These are phyloP conservation scores for Liopterus haemorrhoidalis DNA, from an alignment of 2,888 invertebrate genomes.

Conservation along the genomic window DNA sequence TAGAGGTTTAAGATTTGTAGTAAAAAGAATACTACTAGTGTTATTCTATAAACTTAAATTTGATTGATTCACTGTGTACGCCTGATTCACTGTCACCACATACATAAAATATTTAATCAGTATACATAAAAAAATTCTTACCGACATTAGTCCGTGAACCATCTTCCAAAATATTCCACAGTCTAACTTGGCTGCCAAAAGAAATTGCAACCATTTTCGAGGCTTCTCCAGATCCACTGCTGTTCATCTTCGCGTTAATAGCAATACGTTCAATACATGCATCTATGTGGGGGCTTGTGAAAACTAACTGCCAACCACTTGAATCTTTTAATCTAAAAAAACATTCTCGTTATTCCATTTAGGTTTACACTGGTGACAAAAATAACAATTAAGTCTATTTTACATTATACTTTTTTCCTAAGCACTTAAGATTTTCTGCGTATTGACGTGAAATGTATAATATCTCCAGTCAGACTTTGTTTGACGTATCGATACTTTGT, in stretches of 20 bases:
- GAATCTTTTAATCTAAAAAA: slow-evolving; percentile 78
- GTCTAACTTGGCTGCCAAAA: slow-evolving; percentile 65
- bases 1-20: too few species aligned
- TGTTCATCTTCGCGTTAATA: slow-evolving; percentile 66
- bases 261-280: slow-evolving; percentile 86
- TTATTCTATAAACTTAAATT: too few species aligned
- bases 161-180: slow-evolving; percentile 76
- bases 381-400: slow-evolving; percentile 4
- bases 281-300: slow-evolving; percentile 89
- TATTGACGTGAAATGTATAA: too few species aligned
- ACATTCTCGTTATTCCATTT: slow-evolving; percentile 1
- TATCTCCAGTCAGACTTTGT: too few species aligned
- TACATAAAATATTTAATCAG: not conserved
- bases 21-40: too few species aligned
- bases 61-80: too few species aligned
- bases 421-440: too few species aligned
- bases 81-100: not conserved
- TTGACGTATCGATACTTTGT: too few species aligned
- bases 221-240: slow-evolving; percentile 50
- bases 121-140: slow-evolving; percentile 35
- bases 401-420: not conserved
- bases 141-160: slow-evolving; percentile 69
- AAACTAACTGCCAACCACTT: slow-evolving; percentile 92
- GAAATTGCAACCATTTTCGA: slow-evolving; percentile 81
- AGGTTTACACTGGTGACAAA: slow-evolving; percentile 9